Evolutionary conservation across 2,888 invertebrate species (phyloP), one percentile per base, ranked within the genome.

Genomic region (Dinocampus coccinellae): DNA sequence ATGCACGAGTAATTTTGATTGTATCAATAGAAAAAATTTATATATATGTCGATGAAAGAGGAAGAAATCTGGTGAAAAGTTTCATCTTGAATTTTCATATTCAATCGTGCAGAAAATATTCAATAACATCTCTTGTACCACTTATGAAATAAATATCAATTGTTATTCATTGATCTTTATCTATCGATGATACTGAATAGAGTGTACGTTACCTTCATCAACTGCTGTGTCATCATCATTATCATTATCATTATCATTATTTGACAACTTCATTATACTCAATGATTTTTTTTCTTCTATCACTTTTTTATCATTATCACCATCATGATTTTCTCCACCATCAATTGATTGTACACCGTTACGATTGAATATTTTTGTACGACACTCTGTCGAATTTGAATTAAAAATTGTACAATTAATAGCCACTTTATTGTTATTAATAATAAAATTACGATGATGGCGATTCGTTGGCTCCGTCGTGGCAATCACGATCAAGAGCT

Each of bases 351-450:
- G 16, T 16, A 16, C 9, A 16, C 16, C 47, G 4, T 47, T 20
- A 9, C 47, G 47, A 47, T 47, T 47, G 6, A 47, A n/a, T 6
- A 47, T 7, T 47, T 47, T 47, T 47, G 47, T 64, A 73, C 72
- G 73, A 69, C 33, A 74, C 70, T 29, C 68, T 71, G 13, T 11
- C 29, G n/a, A 65, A 26, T 65, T 68, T 67, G 47, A 69, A 73
- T 26, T 63, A 75, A 63, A 68, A 36, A 66, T 71, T 39, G 69
- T 63, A 61, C 78, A 77, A 73, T 76, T 73, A 68, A 74, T 66
- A 57, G 61, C 73, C 70, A 72, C 73, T 47, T 34, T 61, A 24
- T 73, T 67, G 16, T 71, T 55, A 10, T 69, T 53, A 61, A 73
- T 72, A 36, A 75, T 29, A 20, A 62, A 63, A 42, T 34, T 62